phyloP scores from a whole-genome alignment of 2,797 vertebrate species.

The Artibeus jamaicensis region DNA sequence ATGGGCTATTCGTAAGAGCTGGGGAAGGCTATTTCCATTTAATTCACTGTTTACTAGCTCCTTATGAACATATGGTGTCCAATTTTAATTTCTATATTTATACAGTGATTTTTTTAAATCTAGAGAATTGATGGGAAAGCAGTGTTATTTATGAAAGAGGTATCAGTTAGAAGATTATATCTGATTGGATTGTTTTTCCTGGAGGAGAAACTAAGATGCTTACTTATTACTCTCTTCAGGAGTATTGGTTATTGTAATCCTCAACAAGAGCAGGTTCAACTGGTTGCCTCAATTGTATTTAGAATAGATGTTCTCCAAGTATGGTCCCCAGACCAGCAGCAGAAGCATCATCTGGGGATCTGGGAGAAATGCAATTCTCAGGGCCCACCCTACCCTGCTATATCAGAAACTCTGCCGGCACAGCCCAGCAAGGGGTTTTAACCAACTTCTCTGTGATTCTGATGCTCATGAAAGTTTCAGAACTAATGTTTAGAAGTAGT shows the following conservation, averaged over 20 bases:
- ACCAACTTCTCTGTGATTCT: not conserved
- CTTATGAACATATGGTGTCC: not conserved
- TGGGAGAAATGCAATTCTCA: not conserved
- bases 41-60: not conserved
- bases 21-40: not conserved
- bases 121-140: not conserved
- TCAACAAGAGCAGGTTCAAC: not conserved
- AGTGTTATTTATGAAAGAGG: not conserved
- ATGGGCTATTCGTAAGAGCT: not conserved
- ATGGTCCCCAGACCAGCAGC: not conserved
- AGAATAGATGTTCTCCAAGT: not conserved
- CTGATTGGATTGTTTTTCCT: not conserved
- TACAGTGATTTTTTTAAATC: not conserved
- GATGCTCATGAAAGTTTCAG: not conserved
- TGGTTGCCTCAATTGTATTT: not conserved
- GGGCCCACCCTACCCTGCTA: rapidly evolving
- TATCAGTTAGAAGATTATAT: not conserved
- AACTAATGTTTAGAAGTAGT: not conserved
- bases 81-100: conserved; percentile 34
- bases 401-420: not conserved
- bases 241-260: not conserved
- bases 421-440: not conserved
- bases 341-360: not conserved
- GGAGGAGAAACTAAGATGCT: not conserved
- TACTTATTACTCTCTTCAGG: not conserved